These are phyloP conservation scores for Ondatra zibethicus DNA, from an alignment of 2,113 vertebrate genomes.

Conservation along the genomic window DNA sequence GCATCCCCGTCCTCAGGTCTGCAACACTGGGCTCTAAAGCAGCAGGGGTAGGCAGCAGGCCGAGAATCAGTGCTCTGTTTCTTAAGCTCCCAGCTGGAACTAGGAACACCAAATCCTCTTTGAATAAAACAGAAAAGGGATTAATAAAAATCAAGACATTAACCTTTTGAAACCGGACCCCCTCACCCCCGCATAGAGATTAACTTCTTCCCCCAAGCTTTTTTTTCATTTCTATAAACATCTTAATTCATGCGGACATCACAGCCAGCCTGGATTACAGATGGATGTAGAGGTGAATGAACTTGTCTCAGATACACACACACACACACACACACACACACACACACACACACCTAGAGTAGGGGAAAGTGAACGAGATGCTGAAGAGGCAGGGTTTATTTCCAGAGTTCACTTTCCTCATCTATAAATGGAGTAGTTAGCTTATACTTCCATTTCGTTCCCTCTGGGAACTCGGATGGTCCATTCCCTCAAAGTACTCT, in stretches of 20 bases:
- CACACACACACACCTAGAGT: background rate
- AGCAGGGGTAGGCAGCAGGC: background rate
- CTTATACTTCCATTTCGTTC: background rate
- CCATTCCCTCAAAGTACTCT: background rate
- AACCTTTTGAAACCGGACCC: slow-evolving; percentile 73
- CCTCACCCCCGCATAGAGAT: slow-evolving; percentile 58
- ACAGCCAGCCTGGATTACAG: slow-evolving; percentile 58
- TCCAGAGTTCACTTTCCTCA: background rate
- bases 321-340: background rate
- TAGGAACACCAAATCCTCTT: slow-evolving; percentile 81
- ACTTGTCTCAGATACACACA: background rate
- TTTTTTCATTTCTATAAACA: slow-evolving; percentile 72
- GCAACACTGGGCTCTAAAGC: too few species aligned
- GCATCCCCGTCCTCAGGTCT: background rate
- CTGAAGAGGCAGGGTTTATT: background rate
- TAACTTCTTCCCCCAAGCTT: slow-evolving; percentile 72
- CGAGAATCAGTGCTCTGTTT: slow-evolving; percentile 31
- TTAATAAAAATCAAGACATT: slow-evolving; percentile 78
- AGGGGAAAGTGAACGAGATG: background rate
- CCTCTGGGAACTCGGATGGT: background rate
- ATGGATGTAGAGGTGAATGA: slow-evolving; percentile 15
- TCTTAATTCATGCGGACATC: slow-evolving; percentile 61
- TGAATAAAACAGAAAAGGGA: slow-evolving; percentile 78
- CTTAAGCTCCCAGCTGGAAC: slow-evolving; percentile 72
- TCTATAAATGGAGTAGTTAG: background rate